Base-by-base conservation (phyloP, 2,797 vertebrate genomes). In the Ambastaia sidthimunki region DNA sequence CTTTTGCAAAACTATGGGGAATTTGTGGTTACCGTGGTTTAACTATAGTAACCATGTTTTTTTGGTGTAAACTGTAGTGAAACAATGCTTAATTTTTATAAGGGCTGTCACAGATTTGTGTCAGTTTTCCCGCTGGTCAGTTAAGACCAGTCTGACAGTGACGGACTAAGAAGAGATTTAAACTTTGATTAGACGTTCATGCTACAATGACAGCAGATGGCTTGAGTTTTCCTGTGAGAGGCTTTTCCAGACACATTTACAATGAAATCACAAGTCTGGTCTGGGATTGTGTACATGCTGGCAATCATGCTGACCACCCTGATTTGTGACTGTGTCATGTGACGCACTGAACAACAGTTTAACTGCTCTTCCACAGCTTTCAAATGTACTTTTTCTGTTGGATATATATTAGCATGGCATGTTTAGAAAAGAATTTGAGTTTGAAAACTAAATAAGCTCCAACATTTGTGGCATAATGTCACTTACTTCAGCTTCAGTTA, bases 41-140 rank as follows among this genome's bases (percentile, higher is more conserved):
- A n/a, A n/a, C n/a, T n/a, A n/a, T n/a, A n/a, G n/a, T n/a, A n/a
- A n/a, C n/a, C n/a, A n/a, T n/a, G n/a, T n/a, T n/a, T n/a, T 28
- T 28, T 28, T 28, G 2, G 28, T 28, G 28, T 4, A 28, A 28
- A 4, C 28, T 28, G 28, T 28, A 28, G 28, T 28, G 4, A 28
- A 28, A 28, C 28, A 28, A 28, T 28, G 28, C 28, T 28, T 28
- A 2, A 28, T 28, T 28, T 28, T 2, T 28, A 28, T 28, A 28
- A 28, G 28, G n/a, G 7, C 80, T 84, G 86, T 88, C 67, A 84
- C 67, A 85, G 67, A 81, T 69, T 69, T 75, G 75, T 86, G 86
- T 89, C 75, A 82, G 23, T 70, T 84, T 82, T 87, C 80, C 81
- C 55, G 57, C 37, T 54, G 86, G 87, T 90, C 89, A 86, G 63